phyloP scores from a whole-genome alignment of 2,797 vertebrate genomes.

The Toxotes lorentzi region DNA sequence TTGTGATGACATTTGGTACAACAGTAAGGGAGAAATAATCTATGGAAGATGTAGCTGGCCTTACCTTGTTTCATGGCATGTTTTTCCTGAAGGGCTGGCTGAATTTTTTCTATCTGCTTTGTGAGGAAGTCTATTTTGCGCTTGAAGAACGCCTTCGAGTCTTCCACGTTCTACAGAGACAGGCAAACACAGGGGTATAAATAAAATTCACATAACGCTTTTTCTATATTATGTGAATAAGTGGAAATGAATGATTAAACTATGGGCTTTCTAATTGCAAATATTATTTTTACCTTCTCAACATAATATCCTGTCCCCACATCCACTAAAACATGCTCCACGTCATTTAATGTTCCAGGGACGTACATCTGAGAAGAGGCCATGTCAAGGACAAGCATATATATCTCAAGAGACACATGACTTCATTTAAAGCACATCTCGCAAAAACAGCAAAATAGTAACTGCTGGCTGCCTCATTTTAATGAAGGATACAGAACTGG shows the following conservation, averaged over 20 bases:
- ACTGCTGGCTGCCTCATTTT: not conserved
- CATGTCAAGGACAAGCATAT: constrained; percentile 79
- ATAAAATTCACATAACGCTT: not conserved
- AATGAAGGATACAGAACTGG: constrained; percentile 95
- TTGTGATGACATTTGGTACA: not conserved
- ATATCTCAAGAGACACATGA: not conserved
- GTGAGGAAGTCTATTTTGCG: constrained; percentile 96
- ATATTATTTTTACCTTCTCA: constrained; percentile 89
- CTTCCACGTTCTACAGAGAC: constrained; percentile 84
- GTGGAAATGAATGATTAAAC: not conserved
- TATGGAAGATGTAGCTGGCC: not conserved
- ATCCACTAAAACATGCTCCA: constrained; percentile 90
- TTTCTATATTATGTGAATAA: not conserved
- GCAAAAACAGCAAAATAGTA: not conserved
- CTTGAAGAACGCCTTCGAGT: constrained; percentile 93
- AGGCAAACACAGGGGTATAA: constrained; percentile 2
- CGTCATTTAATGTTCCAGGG: constrained; percentile 92
- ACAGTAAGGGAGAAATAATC: not conserved
- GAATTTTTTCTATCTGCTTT: constrained; percentile 97
- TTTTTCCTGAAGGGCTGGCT: constrained; percentile 95
- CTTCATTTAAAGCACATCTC: not conserved
- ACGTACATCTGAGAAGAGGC: constrained; percentile 91
- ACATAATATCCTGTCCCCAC: constrained; percentile 97
- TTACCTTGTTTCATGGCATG: constrained; percentile 95
- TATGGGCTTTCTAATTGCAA: not conserved